Base-by-base conservation (phyloP, 2,888 invertebrate genomes). In the Penaeus monodon region DNA sequence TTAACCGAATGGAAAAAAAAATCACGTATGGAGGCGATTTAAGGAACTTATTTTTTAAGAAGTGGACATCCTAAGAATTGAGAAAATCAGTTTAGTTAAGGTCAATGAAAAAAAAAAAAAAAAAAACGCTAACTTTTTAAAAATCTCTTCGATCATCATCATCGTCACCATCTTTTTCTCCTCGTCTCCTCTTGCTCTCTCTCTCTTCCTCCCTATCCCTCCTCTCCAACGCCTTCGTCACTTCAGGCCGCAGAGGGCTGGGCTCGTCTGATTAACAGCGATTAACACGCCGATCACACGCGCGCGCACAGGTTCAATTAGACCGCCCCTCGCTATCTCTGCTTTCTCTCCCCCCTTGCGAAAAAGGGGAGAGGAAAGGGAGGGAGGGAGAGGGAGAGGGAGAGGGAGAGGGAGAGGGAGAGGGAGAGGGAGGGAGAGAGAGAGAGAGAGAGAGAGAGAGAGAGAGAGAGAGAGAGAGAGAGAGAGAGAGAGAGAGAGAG, bases 291-390 rank as follows among this genome's bases (percentile, higher is more conserved):
- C 38, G 38, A 44, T 44, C 38, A 44, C 38, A 44, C 38, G 38
- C 38, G 38, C 38, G 38, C 8, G 38, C 38, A 44, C 38, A 6
- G 38, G 4, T 44, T 44, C 38, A 44, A 44, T 44, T 44, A 44
- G 38, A 44, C 38, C 38, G 38, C 38, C 38, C 3, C 38, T 44
- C 38, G 38, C 38, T 44, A 6, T 44, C 38, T 44, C 38, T 44
- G 38, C 38, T 44, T 44, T 33, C 33, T 33, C 3, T 3, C 33
- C 33, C 33, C 3, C 2, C 33, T 33, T 33, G 3, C 3, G 33
- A 33, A 33, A 33, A 33, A 33, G 33, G 80, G 65, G 80, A 65
- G 80, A 65, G 80, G 66, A 65, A 80, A 33, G 38, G 6, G 22
- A 10, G 49, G 24, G 22, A 27, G 17, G 2, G 44, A 20, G 20